Percentiles rank a stretch among this genome's conserved stretches.
These are phyloP conservation scores for Acanthurus tractus DNA, from an alignment of 2,797 vertebrate genomes.

Conservation along the genomic window DNA sequence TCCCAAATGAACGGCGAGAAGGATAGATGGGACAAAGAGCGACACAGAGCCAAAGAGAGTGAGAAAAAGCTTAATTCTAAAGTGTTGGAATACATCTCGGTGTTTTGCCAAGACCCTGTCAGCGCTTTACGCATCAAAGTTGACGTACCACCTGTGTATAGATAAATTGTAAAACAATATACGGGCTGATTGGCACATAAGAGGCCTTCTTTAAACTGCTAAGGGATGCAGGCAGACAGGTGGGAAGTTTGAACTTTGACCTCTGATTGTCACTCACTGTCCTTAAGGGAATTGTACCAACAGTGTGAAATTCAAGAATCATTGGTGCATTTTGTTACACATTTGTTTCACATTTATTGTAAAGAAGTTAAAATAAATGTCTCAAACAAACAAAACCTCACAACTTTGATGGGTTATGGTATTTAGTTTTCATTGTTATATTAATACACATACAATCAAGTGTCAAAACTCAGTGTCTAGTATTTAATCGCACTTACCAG, in stretches of 20 bases:
- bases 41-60: slow-evolving; percentile 63
- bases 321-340: slow-evolving; percentile 77
- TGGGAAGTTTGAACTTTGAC: slow-evolving; percentile 56
- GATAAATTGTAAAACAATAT: slow-evolving; percentile 54
- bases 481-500: slow-evolving; percentile 5
- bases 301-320: slow-evolving; percentile 29
- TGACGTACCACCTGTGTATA: slow-evolving; percentile 78
- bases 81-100: slow-evolving; percentile 79
- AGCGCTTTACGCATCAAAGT: slow-evolving; percentile 81
- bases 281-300: slow-evolving; percentile 27
- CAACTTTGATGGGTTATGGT: slow-evolving; percentile 17
- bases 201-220: slow-evolving; percentile 70
- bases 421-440: slow-evolving; percentile 5
- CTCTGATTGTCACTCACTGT: slow-evolving; percentile 45
- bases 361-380: slow-evolving; percentile 71
- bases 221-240: slow-evolving; percentile 43
- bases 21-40: slow-evolving; percentile 79
- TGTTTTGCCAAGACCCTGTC: slow-evolving; percentile 80
- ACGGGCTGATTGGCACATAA: slow-evolving; percentile 57
- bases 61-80: slow-evolving; percentile 77
- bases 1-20: slow-evolving; percentile 77
- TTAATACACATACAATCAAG: slow-evolving; percentile 34
- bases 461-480: slow-evolving; percentile 16
- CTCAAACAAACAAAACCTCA: slow-evolving; percentile 47
- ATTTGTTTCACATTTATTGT: slow-evolving; percentile 69